Conservation (phyloP, 2,888 invertebrate species). For the Cosmopolites sordidus region DNA sequence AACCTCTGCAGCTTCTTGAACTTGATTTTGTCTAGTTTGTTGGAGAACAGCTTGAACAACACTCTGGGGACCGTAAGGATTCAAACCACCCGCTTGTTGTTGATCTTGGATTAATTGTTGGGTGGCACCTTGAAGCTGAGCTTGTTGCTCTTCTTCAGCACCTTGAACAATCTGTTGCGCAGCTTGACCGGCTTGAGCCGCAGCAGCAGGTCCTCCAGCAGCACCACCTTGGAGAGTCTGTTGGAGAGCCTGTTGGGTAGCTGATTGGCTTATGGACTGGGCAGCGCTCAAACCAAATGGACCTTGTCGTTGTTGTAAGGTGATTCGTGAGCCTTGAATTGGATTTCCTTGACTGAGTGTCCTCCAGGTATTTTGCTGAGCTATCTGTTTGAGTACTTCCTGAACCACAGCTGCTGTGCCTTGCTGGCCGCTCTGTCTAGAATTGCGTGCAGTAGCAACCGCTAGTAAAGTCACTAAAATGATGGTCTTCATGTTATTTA, state of each 20-base stretch:
- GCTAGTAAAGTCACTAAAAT: neutral
- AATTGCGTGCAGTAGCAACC: neutral
- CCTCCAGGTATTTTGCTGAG: no score
- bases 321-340: no score
- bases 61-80: neutral
- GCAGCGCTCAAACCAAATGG: no score
- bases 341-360: no score
- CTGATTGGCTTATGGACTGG: slow-evolving; percentile 7
- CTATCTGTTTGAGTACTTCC: neutral
- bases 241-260: neutral
- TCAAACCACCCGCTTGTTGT: neutral
- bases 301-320: no score
- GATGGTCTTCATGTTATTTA: neutral
- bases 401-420: neutral
- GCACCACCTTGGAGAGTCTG: neutral
- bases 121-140: slow-evolving; percentile 5
- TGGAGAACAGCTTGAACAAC: no score
- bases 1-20: slow-evolving; percentile 1
- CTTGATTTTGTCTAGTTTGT: slow-evolving; percentile 6
- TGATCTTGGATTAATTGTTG: slow-evolving; percentile 9
- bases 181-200: slow-evolving; percentile 2
- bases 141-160: slow-evolving; percentile 1
- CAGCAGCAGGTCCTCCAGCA: neutral
- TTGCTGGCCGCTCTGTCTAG: neutral
- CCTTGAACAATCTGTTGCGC: slow-evolving; percentile 10